Conservation (phyloP, 53 echinoderm and acorn worm genomes). For the Arbacia lixula region DNA sequence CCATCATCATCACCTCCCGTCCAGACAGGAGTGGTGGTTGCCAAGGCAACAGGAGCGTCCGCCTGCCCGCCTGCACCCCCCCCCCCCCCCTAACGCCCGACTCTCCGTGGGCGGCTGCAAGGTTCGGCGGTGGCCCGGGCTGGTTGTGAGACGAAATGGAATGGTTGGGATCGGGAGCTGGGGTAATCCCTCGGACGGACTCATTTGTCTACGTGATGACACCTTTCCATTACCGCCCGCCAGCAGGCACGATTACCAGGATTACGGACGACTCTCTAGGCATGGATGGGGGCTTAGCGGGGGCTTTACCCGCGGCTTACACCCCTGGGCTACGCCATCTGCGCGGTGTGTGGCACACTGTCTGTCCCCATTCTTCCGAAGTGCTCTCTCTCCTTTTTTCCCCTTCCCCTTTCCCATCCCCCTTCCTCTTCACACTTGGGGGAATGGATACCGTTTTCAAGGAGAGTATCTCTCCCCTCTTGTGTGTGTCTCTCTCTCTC, state of each 20-base stretch:
- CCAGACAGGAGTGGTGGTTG: constrained; percentile 19
- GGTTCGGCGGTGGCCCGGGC: background rate
- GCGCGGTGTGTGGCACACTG: constrained; percentile 50
- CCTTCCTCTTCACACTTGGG: too few species aligned
- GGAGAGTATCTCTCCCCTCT: too few species aligned
- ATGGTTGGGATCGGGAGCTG: constrained; percentile 29
- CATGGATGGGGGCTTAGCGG: constrained; percentile 42
- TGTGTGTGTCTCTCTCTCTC: too few species aligned
- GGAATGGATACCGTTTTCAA: too few species aligned
- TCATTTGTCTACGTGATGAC: constrained; percentile 54
- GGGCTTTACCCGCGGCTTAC: constrained; percentile 21
- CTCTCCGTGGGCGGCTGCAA: too few species aligned
- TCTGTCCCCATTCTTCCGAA: too few species aligned
- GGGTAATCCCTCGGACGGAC: constrained; percentile 48
- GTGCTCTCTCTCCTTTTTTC: too few species aligned
- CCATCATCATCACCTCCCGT: background rate
- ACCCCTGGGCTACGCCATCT: constrained; percentile 26
- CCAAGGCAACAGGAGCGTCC: constrained; percentile 1
- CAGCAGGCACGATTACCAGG: constrained; percentile 37
- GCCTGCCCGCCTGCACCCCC: too few species aligned
- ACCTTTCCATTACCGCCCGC: constrained; percentile 51
- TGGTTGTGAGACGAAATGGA: background rate
- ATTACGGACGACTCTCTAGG: constrained; percentile 25
- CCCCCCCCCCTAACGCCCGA: background rate
- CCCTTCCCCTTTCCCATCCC: too few species aligned